phyloP scores from a whole-genome alignment of 2,888 invertebrate species.

The Cyrtodaria siliqua region DNA sequence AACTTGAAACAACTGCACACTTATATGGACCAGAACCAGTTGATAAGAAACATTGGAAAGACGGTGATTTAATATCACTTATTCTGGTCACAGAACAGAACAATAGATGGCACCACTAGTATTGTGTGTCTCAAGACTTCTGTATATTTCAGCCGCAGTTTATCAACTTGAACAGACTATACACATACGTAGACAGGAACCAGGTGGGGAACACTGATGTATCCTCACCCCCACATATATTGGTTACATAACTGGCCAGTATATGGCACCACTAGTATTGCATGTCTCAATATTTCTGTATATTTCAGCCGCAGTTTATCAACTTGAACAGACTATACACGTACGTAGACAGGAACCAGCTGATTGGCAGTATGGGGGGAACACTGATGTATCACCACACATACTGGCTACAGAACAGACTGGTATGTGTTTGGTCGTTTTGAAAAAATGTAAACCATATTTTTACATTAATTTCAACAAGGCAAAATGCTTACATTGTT shows the following conservation, averaged over 20 bases:
- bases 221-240: slow-evolving; percentile 88
- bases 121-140: no score
- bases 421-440: no score
- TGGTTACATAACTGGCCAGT: slow-evolving; percentile 93
- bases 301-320: slow-evolving; percentile 90
- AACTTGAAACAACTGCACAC: slow-evolving; percentile 90
- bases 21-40: slow-evolving; percentile 90
- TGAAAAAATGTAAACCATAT: no score
- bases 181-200: slow-evolving; percentile 90
- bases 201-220: slow-evolving; percentile 91
- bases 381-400: slow-evolving; percentile 91
- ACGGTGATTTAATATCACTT: slow-evolving; percentile 91
- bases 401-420: slow-evolving; percentile 91
- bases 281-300: slow-evolving; percentile 5
- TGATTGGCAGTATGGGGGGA: slow-evolving; percentile 92
- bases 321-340: slow-evolving; percentile 90
- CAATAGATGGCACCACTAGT: no score
- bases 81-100: slow-evolving; percentile 91
- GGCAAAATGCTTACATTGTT: no score
- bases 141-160: slow-evolving; percentile 89
- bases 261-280: slow-evolving; percentile 76
- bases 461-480: no score
- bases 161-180: slow-evolving; percentile 90
- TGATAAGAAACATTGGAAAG: slow-evolving; percentile 92
- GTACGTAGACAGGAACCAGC: slow-evolving; percentile 90